Evolutionary conservation across 1,140 invertebrate species (phyloP), one percentile per base, ranked within the genome.

Genomic region (Caenorhabditis briggsae): DNA sequence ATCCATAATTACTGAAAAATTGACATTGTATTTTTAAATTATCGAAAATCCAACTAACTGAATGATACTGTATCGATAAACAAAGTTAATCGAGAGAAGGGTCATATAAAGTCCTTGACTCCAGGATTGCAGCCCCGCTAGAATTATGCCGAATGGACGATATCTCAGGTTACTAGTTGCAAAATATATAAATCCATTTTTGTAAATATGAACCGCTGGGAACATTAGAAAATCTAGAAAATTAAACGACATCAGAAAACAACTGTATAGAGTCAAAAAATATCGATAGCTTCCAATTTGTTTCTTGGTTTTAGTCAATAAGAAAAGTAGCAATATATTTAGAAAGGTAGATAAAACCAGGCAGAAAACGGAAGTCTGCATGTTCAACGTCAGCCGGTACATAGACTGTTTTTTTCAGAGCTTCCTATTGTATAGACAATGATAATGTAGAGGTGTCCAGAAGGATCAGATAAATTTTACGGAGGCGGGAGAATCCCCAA

Each of bases 201-300:
- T 61, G 7, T 61, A 7, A 11, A 61, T 61, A 61, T 61, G 59
- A 25, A 61, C 59, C 0, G 59, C 59, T 7, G 59, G 59, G 7
- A 61, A 23, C 59, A 61, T 61, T n/a, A 61, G n/a, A 25, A 61
- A 25, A 25, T 61, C 59, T 7, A 61, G 8, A 61, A 61, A 61
- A 23, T 61, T 61, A 7, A 33, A 61, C 0, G 23, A 61, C 23
- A 61, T 25, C 59, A 61, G 23, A 61, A 61, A 61, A 23, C n/a
- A 25, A 61, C 59, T 61, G 23, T 61, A 61, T 3, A 61, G 20
- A 9, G 25, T 25, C 14, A 61, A 14, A 9, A 61, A 20, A 61
- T 25, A 61, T 8, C 59, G 59, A 61, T 61, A 61, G 14, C n/a
- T 61, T 25, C 59, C 59, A 14, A 61, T 61, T 9, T 33, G 23